Conservation (phyloP, 1,140 invertebrate genomes). For the Tetranychus urticae region DNA sequence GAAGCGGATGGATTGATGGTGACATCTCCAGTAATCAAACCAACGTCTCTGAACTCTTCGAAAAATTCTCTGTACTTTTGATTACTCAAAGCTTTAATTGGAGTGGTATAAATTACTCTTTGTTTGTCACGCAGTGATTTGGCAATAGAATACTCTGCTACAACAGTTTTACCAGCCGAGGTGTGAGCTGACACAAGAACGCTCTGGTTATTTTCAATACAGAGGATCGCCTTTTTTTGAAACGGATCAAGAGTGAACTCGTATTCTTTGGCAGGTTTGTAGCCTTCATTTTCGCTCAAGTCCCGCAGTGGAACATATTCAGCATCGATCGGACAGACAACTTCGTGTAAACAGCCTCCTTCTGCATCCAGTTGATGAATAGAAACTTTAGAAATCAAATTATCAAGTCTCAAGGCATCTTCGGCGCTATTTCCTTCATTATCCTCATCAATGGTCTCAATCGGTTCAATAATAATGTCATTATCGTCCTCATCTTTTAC, state of each 20-base stretch:
- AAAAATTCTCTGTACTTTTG: conserved; percentile 97
- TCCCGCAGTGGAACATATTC: conserved; percentile 45
- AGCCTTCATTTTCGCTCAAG: conserved; percentile 18
- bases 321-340: conserved; percentile 61
- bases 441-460: background rate
- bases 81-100: conserved; percentile 97
- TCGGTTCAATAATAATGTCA: background rate
- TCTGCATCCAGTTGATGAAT: conserved; percentile 5
- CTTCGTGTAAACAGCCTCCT: conserved; percentile 13
- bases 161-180: conserved; percentile 98
- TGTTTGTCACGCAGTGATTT: conserved; percentile 43
- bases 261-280: conserved; percentile 69
- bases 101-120: conserved; percentile 96
- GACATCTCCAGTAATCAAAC: conserved; percentile 93
- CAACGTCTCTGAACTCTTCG: conserved; percentile 94
- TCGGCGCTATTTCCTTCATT: background rate
- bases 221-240: conserved; percentile 88
- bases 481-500: conserved; percentile 1
- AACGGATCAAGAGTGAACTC: conserved; percentile 90
- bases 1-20: conserved; percentile 95
- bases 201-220: conserved; percentile 89
- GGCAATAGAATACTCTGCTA: conserved; percentile 70
- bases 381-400: background rate
- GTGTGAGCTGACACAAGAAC: conserved; percentile 80
- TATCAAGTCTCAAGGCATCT: background rate